phyloP scores from a whole-genome alignment of 1,140 invertebrate genomes.

The Catajapyx aquilonaris region DNA sequence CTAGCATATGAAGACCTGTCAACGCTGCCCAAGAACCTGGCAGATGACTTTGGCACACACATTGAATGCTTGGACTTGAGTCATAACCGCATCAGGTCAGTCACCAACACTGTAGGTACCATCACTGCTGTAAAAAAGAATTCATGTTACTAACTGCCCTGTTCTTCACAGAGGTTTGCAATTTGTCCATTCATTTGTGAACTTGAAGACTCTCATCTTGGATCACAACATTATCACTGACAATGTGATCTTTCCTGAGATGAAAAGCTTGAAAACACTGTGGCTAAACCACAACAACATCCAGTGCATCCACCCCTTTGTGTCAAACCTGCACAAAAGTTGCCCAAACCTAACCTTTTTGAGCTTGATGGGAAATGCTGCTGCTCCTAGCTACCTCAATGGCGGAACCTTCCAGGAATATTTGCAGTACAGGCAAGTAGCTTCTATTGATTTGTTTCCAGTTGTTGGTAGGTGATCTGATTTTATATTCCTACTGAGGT shows the following conservation, averaged over 20 bases:
- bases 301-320: conserved; percentile 41
- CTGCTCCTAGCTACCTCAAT: conserved; percentile 49
- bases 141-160: conserved; percentile 9
- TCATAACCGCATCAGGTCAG: conserved; percentile 46
- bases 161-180: conserved; percentile 36
- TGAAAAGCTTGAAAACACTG: conserved; percentile 41
- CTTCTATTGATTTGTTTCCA: background rate
- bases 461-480: background rate
- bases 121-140: conserved; percentile 3
- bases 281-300: conserved; percentile 61
- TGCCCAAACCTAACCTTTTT: conserved; percentile 42
- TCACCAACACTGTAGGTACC: conserved; percentile 7
- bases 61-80: conserved; percentile 41
- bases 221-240: conserved; percentile 48
- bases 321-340: conserved; percentile 35
- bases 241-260: conserved; percentile 36
- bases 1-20: conserved; percentile 33
- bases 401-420: conserved; percentile 51
- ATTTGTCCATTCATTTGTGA: conserved; percentile 39
- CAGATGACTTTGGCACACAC: conserved; percentile 26
- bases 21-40: conserved; percentile 30
- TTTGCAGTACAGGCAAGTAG: conserved; percentile 45
- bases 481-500: background rate
- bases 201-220: conserved; percentile 44
- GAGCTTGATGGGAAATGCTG: conserved; percentile 56